A percentile compares a stretch with the other conserved stretches of the same genome.
These are phyloP conservation scores for Arge pagana DNA, from an alignment of 2,888 invertebrate genomes.

Conservation along the genomic window DNA sequence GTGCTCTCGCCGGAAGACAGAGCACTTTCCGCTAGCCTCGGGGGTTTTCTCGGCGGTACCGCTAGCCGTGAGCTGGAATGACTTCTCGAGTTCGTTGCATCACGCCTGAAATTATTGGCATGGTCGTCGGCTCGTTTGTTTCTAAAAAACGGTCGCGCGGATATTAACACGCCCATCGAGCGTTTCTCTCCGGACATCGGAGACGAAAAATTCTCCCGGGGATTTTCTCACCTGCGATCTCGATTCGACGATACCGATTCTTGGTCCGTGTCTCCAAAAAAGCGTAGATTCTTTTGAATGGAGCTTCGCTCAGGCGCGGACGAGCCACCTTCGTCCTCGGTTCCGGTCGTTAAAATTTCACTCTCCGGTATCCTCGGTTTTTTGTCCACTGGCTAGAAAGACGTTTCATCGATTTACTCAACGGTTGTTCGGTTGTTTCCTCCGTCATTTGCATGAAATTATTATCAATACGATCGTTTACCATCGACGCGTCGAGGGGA, in stretches of 20 bases:
- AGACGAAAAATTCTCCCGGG: slow-evolving; percentile 1
- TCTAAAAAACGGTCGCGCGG: slow-evolving; percentile 30
- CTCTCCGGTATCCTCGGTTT: slow-evolving; percentile 54
- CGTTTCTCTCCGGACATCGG: no score
- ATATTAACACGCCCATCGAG: no score
- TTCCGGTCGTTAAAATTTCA: slow-evolving; percentile 60
- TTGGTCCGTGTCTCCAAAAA: slow-evolving; percentile 83
- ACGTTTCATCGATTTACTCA: no score
- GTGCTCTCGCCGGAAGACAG: slow-evolving; percentile 57
- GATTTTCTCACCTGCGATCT: slow-evolving; percentile 45
- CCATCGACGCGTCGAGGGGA: no score
- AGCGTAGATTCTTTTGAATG: slow-evolving; percentile 71
- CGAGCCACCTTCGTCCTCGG: slow-evolving; percentile 63
- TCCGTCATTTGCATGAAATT: no score
- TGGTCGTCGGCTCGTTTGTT: slow-evolving; percentile 51
- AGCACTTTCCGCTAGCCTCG: slow-evolving; percentile 52
- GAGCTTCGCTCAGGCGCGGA: slow-evolving; percentile 52
- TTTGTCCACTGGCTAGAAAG: slow-evolving; percentile 49
- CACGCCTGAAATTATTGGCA: slow-evolving; percentile 44
- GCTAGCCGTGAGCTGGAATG: slow-evolving; percentile 45
- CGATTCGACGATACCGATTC: slow-evolving; percentile 64
- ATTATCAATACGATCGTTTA: no score
- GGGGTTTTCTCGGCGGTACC: slow-evolving; percentile 48
- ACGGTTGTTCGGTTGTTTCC: no score
- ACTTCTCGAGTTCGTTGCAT: slow-evolving; percentile 48